Conservation (phyloP, 2,888 invertebrate genomes). For the Hartigia nigra region DNA sequence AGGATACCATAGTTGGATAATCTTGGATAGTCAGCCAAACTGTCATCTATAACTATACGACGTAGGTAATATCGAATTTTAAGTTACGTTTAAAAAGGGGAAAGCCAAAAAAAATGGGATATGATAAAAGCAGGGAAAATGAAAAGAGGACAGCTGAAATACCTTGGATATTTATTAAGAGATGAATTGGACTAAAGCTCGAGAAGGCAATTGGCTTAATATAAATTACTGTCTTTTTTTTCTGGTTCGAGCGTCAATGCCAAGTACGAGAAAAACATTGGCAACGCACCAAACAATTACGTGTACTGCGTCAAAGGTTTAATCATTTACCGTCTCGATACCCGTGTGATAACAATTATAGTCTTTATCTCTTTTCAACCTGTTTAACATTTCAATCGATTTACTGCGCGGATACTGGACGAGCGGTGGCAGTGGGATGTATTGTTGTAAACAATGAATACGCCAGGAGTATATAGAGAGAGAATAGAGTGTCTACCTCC, state of each 20-base stretch:
- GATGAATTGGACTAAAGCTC: background rate
- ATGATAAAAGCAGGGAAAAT: background rate
- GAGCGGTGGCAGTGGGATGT: background rate
- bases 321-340: background rate
- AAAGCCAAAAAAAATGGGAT: background rate
- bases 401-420: background rate
- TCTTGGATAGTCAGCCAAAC: background rate
- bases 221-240: background rate
- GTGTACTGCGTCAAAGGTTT: constrained; percentile 17
- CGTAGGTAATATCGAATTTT: background rate
- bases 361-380: background rate
- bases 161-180: background rate
- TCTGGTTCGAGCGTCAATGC: constrained; percentile 9
- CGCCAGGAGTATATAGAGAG: background rate
- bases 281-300: constrained; percentile 24
- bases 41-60: background rate
- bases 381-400: background rate
- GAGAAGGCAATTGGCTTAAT: constrained; percentile 28
- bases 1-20: too few relatives aligned
- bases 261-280: constrained; percentile 25
- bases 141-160: background rate
- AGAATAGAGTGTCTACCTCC: background rate
- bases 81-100: background rate
- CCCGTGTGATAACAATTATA: background rate
- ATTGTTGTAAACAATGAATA: background rate